A percentile compares a stretch with the other conserved stretches of the same genome.
Evolutionary conservation across 2,113 vertebrate genomes (phyloP).

Genomic region (Protomyctophum bolini): DNA sequence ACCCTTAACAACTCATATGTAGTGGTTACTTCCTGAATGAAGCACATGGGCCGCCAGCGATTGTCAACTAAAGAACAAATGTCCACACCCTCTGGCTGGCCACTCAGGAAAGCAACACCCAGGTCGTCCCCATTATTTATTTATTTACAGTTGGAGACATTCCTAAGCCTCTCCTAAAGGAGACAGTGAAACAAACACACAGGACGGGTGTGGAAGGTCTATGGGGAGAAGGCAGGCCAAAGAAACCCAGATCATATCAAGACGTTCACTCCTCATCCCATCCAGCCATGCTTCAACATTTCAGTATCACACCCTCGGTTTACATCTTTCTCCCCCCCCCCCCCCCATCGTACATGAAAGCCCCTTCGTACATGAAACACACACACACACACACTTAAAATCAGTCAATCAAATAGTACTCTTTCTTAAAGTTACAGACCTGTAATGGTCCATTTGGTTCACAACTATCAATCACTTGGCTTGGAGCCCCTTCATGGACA

Average conservation of each 20-base stretch:
- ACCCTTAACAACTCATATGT: not conserved
- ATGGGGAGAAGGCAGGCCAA: slow-evolving; percentile 27
- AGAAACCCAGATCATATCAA: slow-evolving; percentile 22
- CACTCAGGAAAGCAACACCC: slow-evolving; percentile 77
- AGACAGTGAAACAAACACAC: slow-evolving; percentile 63
- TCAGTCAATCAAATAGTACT: no score
- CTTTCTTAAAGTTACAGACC: no score
- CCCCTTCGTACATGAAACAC: no score
- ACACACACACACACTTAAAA: no score
- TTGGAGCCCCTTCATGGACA: no score
- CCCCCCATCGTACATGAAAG: no score
- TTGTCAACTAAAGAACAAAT: slow-evolving; percentile 44
- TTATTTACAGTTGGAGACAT: slow-evolving; percentile 59
- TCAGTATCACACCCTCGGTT: no score
- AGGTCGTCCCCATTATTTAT: slow-evolving; percentile 75
- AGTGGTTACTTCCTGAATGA: slow-evolving; percentile 29
- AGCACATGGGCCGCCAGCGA: slow-evolving; percentile 34
- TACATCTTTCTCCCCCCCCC: no score
- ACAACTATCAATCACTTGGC: no score
- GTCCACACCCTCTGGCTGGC: slow-evolving; percentile 60
- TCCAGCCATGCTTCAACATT: no score
- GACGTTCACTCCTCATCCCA: not conserved
- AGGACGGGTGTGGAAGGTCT: slow-evolving; percentile 61
- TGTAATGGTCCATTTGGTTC: no score
- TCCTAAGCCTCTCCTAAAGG: slow-evolving; percentile 63